These are phyloP conservation scores for Oreotrochilus melanogaster DNA, from an alignment of 2,113 vertebrate genomes.

Conservation along the genomic window DNA sequence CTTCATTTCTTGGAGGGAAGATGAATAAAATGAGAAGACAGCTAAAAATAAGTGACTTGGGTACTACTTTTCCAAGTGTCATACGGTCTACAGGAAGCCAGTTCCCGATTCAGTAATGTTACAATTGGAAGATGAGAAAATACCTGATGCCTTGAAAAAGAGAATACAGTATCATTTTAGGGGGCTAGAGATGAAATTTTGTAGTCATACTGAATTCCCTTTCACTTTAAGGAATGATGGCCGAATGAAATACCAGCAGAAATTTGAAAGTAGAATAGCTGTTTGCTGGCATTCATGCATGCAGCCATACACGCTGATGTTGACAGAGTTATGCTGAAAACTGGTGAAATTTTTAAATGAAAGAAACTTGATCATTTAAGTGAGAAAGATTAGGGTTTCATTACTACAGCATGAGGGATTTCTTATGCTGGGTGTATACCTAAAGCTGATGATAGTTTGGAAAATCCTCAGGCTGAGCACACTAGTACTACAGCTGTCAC, in stretches of 20 bases:
- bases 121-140: neutral
- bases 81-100: neutral
- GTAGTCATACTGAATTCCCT: neutral
- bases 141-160: neutral
- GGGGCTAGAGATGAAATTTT: neutral
- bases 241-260: neutral
- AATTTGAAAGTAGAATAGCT: neutral
- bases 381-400: neutral
- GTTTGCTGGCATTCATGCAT: fast-evolving
- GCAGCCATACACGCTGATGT: neutral
- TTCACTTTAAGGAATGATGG: neutral
- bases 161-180: neutral
- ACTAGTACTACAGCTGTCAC: neutral
- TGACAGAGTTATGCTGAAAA: neutral
- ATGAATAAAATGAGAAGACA: neutral
- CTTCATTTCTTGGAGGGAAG: neutral
- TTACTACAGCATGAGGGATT: neutral
- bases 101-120: neutral
- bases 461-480: neutral
- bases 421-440: neutral
- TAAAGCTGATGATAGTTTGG: neutral
- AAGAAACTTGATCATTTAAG: fast-evolving
- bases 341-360: neutral
- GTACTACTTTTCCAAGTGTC: neutral
- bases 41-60: neutral